phyloP scores from a whole-genome alignment of 2,888 invertebrate genomes.

The Patella pellucida region DNA sequence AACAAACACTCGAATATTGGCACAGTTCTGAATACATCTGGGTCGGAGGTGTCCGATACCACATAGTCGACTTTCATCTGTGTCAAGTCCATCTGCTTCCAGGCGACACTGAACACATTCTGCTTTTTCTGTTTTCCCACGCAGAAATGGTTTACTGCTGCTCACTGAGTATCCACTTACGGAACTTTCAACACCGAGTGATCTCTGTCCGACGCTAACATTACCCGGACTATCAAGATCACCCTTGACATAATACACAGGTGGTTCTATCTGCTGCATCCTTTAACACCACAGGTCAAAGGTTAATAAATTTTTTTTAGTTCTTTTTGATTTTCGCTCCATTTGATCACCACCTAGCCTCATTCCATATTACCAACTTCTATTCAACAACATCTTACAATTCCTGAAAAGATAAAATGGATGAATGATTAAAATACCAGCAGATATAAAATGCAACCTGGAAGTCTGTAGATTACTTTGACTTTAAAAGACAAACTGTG shows the following conservation, averaged over 20 bases:
- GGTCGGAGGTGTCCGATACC: conserved; percentile 90
- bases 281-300: not conserved
- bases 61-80: conserved; percentile 78
- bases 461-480: too few species aligned
- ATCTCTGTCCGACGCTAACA: conserved; percentile 49
- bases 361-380: too few species aligned
- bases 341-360: too few species aligned
- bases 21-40: conserved; percentile 86
- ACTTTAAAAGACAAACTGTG: too few species aligned
- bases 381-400: too few species aligned
- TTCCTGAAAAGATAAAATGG: too few species aligned
- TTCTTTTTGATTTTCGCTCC: too few species aligned
- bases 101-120: conserved; percentile 44
- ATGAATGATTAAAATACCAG: too few species aligned
- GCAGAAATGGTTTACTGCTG: conserved; percentile 51
- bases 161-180: conserved; percentile 55
- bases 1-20: conserved; percentile 82
- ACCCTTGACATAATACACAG: conserved; percentile 21
- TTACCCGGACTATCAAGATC: conserved; percentile 48
- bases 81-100: conserved; percentile 33
- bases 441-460: too few species aligned
- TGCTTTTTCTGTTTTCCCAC: conserved; percentile 46
- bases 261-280: conserved; percentile 8
- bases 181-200: conserved; percentile 50
- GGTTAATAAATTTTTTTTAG: not conserved